Evolutionary conservation across 2,113 vertebrate species (phyloP).

Genomic region (Hippopotamus amphibius): DNA sequence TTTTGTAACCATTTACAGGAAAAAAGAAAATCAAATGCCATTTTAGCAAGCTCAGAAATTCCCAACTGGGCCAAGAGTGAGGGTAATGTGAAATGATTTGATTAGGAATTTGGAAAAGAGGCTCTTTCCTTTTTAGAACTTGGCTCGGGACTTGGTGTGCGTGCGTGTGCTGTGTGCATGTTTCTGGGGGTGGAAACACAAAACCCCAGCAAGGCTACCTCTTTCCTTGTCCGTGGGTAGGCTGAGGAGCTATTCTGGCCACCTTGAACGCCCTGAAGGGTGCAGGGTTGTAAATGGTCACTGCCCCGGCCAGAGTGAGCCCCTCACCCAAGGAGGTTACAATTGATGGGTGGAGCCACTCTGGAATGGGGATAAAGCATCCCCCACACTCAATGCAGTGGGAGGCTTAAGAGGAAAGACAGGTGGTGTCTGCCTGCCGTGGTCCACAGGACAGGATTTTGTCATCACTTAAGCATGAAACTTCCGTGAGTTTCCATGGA

Average conservation of each 20-base stretch:
- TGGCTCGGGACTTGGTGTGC: background rate
- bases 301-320: background rate
- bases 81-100: background rate
- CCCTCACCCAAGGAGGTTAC: background rate
- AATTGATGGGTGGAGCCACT: background rate
- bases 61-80: background rate
- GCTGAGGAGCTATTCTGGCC: background rate
- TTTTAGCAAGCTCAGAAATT: background rate
- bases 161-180: fast-evolving
- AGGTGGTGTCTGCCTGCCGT: background rate
- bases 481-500: background rate
- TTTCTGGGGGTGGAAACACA: background rate
- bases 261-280: background rate
- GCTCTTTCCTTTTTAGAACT: background rate
- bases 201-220: background rate
- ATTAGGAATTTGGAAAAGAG: background rate
- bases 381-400: fast-evolving
- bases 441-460: background rate
- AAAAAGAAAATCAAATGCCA: background rate
- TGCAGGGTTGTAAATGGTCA: background rate
- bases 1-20: background rate
- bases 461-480: background rate
- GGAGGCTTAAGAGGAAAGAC: background rate
- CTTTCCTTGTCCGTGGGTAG: background rate
- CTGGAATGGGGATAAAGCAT: background rate